phyloP scores from a whole-genome alignment of 2,113 vertebrate species.

The Calyptommatus sinebrachiatus region DNA sequence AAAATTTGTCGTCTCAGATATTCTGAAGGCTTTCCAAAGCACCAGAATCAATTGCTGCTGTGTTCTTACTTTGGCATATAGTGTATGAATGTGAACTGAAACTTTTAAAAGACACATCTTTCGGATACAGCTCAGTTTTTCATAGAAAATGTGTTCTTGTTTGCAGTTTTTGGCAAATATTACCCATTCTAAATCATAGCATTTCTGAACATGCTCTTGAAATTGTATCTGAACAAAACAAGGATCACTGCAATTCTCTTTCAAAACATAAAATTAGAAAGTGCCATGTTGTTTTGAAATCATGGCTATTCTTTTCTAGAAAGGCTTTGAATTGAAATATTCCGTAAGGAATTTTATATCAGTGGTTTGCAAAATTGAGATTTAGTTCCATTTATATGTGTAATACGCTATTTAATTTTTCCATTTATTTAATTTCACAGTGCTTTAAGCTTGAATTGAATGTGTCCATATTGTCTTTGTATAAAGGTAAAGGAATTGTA shows the following conservation, averaged over 20 bases:
- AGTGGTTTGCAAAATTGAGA: neutral
- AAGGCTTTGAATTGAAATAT: neutral
- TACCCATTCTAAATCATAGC: neutral
- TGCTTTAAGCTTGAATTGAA: neutral
- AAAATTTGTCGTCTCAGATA: neutral
- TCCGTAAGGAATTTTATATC: neutral
- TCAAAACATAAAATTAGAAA: neutral
- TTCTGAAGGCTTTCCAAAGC: neutral
- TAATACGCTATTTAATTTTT: neutral
- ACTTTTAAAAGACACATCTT: conserved; percentile 1
- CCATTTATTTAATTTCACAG: conserved; percentile 4
- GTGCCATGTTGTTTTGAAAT: neutral
- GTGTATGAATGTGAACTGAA: neutral
- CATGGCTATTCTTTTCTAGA: neutral
- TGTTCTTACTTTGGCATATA: neutral
- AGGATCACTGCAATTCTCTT: neutral
- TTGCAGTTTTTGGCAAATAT: neutral
- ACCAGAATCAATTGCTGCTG: neutral
- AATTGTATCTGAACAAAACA: neutral
- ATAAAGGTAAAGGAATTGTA: conserved; percentile 49
- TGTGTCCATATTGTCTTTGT: conserved; percentile 18
- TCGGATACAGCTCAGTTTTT: neutral
- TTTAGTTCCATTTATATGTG: neutral
- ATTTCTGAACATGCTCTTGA: neutral
- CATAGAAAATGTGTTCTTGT: neutral